phyloP scores from a whole-genome alignment of 2,113 vertebrate genomes.

The Hipposideros armiger region DNA sequence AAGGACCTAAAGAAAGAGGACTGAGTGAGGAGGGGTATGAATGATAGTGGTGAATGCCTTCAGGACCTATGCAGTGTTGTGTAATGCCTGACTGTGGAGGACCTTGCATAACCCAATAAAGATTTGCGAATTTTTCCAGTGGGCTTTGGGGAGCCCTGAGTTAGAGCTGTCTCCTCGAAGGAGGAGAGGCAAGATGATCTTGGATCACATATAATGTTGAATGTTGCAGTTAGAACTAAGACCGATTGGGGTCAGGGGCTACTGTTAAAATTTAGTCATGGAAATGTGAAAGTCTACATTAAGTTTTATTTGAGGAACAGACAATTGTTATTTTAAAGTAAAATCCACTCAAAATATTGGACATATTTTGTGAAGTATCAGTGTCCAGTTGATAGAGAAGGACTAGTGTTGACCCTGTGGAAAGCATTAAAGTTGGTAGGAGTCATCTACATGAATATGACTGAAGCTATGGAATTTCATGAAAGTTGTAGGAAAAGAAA shows the following conservation, averaged over 20 bases:
- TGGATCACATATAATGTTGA: not conserved
- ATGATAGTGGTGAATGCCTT: not conserved
- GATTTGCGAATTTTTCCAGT: not conserved
- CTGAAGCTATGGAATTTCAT: not conserved
- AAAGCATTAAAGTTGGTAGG: not conserved
- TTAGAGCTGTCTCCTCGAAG: not conserved
- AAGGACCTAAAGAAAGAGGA: not conserved
- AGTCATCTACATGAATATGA: not conserved
- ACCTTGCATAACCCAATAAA: not conserved
- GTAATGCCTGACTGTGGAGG: not conserved
- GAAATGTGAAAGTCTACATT: not conserved
- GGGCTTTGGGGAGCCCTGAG: not conserved
- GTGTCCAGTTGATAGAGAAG: not conserved
- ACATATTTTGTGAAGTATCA: not conserved
- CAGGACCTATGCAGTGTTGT: not conserved
- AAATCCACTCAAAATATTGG: not conserved
- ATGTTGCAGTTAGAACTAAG: not conserved
- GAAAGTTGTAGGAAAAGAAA: not conserved
- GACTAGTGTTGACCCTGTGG: not conserved
- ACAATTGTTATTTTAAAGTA: not conserved
- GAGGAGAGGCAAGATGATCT: not conserved
- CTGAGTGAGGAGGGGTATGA: not conserved
- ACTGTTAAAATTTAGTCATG: not conserved
- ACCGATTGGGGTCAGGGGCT: not conserved
- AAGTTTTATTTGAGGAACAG: constrained; percentile 7